Evolutionary conservation across 2,888 invertebrate species (phyloP).

Genomic region (Cremastobaeus sp.): DNA sequence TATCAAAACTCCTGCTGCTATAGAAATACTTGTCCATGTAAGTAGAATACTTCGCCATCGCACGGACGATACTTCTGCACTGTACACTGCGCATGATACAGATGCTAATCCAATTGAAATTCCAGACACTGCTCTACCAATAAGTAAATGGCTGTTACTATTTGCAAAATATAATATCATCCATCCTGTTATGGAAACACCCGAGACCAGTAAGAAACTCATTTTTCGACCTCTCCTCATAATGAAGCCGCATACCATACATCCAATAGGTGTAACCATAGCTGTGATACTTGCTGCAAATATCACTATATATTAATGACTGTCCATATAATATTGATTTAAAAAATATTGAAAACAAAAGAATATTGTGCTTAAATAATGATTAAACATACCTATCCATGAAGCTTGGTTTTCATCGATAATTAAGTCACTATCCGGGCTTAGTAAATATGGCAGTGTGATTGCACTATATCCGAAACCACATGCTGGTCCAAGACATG

Average conservation of each 20-base stretch:
- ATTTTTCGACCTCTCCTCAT: conserved; percentile 80
- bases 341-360: conserved; percentile 2
- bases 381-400: conserved; percentile 80
- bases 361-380: background rate
- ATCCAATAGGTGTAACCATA: conserved; percentile 80
- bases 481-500: conserved; percentile 81
- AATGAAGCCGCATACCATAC: conserved; percentile 79
- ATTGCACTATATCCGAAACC: conserved; percentile 81
- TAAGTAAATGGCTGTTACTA: conserved; percentile 76
- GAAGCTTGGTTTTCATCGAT: conserved; percentile 78
- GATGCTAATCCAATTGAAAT: conserved; percentile 80
- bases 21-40: conserved; percentile 80
- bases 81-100: conserved; percentile 80
- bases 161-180: conserved; percentile 78
- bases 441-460: conserved; percentile 78
- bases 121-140: conserved; percentile 79
- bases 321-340: background rate
- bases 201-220: conserved; percentile 79
- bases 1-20: conserved; percentile 80
- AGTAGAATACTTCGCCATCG: conserved; percentile 79
- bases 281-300: conserved; percentile 80
- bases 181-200: conserved; percentile 80
- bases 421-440: conserved; percentile 69
- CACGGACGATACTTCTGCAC: conserved; percentile 79
- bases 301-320: background rate